Evolutionary conservation across 2,113 vertebrate genomes (phyloP).

Genomic region (Rhegmatorhina hoffmannsi): DNA sequence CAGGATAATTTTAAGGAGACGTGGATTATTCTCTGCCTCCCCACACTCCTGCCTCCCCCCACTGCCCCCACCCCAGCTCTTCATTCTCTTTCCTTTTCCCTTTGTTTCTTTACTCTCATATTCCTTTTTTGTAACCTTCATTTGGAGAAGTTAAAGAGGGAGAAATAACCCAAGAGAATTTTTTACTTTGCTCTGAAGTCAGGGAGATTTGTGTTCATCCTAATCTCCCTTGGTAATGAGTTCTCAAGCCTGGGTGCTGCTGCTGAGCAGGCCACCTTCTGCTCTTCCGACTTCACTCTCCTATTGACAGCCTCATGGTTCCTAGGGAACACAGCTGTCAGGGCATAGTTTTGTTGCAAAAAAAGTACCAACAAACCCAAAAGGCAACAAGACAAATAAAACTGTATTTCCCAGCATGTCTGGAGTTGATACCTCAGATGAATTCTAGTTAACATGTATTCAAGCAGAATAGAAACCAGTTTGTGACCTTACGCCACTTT

Average conservation of each 20-base stretch:
- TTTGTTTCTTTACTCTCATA: not conserved
- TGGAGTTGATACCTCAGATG: not conserved
- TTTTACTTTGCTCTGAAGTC: not conserved
- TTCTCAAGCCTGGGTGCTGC: not conserved
- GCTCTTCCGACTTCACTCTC: not conserved
- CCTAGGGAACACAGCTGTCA: not conserved
- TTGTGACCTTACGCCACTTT: not conserved
- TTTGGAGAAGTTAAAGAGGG: not conserved
- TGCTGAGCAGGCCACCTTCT: not conserved
- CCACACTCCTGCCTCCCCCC: no score
- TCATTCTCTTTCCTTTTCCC: not conserved
- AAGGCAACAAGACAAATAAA: not conserved
- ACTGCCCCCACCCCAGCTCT: not conserved
- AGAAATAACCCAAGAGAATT: not conserved
- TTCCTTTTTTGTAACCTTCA: not conserved
- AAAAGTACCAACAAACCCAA: not conserved
- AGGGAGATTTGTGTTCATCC: not conserved
- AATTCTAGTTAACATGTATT: not conserved
- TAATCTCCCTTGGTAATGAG: not conserved
- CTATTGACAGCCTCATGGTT: not conserved
- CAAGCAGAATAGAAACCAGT: not conserved
- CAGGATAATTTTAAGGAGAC: not conserved
- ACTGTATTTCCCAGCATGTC: not conserved
- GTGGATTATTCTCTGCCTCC: not conserved
- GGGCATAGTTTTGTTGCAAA: not conserved